A percentile compares a stretch with the other conserved stretches of the same genome.
phyloP scores from a whole-genome alignment of 1,140 invertebrate species.

The Temnothorax longispinosus region DNA sequence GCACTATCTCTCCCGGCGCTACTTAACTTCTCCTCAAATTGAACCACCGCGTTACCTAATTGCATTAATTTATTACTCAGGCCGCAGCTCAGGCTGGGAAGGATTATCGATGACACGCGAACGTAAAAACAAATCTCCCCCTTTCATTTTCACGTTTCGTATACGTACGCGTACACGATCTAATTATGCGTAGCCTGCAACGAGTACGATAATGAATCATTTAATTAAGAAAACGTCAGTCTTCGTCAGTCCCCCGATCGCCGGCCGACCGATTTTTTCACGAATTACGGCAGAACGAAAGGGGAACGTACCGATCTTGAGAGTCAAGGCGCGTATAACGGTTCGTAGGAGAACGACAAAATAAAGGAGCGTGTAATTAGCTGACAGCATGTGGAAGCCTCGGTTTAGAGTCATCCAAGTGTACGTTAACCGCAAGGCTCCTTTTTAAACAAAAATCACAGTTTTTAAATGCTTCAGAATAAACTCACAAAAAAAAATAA shows the following conservation, averaged over 20 bases:
- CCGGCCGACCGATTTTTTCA: not conserved
- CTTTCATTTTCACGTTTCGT: not conserved
- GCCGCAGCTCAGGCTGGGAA: not conserved
- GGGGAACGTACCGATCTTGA: conserved; percentile 34
- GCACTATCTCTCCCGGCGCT: conserved; percentile 32
- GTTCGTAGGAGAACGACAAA: conserved; percentile 60
- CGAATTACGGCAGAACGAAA: conserved; percentile 38
- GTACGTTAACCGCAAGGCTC: conserved; percentile 16
- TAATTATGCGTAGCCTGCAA: not conserved
- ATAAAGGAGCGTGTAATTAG: conserved; percentile 72
- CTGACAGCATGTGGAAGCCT: conserved; percentile 37
- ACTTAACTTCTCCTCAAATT: conserved; percentile 20
- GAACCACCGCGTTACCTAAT: conserved; percentile 41
- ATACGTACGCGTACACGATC: not conserved
- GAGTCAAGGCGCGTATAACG: conserved; percentile 51
- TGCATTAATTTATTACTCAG: conserved; percentile 49
- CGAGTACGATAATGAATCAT: conserved; percentile 2
- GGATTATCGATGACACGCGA: not conserved
- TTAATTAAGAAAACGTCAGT: conserved; percentile 33
- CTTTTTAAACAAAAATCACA: not conserved
- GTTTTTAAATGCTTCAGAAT: not conserved
- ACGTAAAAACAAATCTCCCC: conserved; percentile 1
- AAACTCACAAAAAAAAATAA: not conserved
- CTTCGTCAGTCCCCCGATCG: not conserved
- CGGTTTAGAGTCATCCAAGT: conserved; percentile 13